Percentiles rank a stretch among this genome's conserved stretches.
Conservation (phyloP, 2,888 invertebrate genomes). For the Papilio demoleus region DNA sequence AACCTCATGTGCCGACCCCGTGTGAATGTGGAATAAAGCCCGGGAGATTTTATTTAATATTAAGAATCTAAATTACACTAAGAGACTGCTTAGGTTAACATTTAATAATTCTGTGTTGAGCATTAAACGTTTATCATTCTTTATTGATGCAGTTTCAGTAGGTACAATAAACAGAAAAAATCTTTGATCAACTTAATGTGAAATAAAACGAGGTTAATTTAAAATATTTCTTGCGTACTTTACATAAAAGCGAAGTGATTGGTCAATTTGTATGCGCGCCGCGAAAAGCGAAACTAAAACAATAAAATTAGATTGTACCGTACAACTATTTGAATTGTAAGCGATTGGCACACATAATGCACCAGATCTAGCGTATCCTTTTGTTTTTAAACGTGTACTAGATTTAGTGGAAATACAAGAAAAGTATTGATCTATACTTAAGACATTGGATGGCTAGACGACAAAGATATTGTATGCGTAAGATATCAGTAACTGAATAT, state of each 20-base stretch:
- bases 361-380: conserved; percentile 16
- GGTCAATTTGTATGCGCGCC: conserved; percentile 24
- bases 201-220: not conserved
- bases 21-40: no score
- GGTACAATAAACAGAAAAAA: no score
- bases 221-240: conserved; percentile 6
- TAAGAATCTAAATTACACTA: no score
- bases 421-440: no score
- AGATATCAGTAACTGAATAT: not conserved
- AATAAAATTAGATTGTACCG: conserved; percentile 30
- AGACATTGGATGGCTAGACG: no score
- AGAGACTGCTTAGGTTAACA: no score
- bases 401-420: not conserved
- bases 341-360: conserved; percentile 29
- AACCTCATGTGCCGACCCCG: no score
- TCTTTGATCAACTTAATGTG: not conserved
- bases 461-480: no score
- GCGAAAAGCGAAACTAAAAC: conserved; percentile 34
- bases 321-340: conserved; percentile 30
- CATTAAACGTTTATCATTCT: no score
- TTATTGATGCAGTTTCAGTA: no score
- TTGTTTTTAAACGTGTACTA: conserved; percentile 17
- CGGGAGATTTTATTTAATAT: no score
- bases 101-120: no score
- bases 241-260: conserved; percentile 25